Base-by-base conservation (phyloP, 2,797 vertebrate genomes). In the Moxostoma hubbsi region DNA sequence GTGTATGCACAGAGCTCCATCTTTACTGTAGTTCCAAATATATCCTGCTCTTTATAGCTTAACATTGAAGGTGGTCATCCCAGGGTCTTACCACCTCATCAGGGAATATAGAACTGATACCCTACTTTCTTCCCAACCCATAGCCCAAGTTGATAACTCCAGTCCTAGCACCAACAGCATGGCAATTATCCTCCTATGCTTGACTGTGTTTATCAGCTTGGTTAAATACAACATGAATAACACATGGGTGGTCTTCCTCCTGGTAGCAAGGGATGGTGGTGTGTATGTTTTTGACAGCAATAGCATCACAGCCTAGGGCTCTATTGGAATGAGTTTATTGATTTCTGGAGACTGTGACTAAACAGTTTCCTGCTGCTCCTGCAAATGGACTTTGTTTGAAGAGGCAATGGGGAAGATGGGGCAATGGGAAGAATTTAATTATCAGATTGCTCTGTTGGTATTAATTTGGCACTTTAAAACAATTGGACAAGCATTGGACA, bases 291-390 rank as follows among this genome's bases (percentile, higher is more conserved):
- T 49, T 16, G 7, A 70, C 46, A 66, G 79, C 51, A 47, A 7
- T 0, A 76, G 53, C 18, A 68, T 81, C 4, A 61, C 53, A 70
- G 50, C 64, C 81, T 64, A 13, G 15, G 64, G n/a, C 74, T 62
- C 81, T 63, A 24, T 46, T 71, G 46, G 47, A 69, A 77, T 63
- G 9, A 74, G 24, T 58, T 79, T 73, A 89, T 90, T 86, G 89
- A 89, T 90, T 90, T 87, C 79, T 83, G 65, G 64, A 81, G 82
- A 86, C 79, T 76, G 77, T 75, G 67, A 81, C 77, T 77, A 76
- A 85, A 84, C 77, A 79, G 75, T 81, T 87, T 86, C 85, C 84
- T 51, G 47, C 81, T 79, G 76, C 77, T 75, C 65, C 73, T 82
- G 80, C 83, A 80, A 79, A 86, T 88, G 86, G 71, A 81, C 78